phyloP scores from a whole-genome alignment of 2,888 invertebrate species.

The Phengaris arion region DNA sequence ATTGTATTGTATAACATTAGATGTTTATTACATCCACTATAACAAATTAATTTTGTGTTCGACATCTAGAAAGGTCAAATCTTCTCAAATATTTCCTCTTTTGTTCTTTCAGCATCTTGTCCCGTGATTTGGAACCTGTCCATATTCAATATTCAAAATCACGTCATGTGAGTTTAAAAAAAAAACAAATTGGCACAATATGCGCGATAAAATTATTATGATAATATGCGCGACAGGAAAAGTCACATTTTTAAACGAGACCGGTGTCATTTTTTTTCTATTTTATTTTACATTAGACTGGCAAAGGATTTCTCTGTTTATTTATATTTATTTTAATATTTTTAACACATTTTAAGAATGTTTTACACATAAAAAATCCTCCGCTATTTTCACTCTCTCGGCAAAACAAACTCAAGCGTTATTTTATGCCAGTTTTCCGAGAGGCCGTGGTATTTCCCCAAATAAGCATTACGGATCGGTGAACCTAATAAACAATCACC shows the following conservation, averaged over 20 bases:
- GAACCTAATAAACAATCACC: too few species aligned
- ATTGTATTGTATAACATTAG: background rate
- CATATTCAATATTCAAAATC: background rate
- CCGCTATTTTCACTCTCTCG: too few species aligned
- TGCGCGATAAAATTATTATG: constrained; percentile 1
- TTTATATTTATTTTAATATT: too few species aligned
- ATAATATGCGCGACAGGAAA: constrained; percentile 9
- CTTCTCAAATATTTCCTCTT: constrained; percentile 10
- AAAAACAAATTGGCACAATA: background rate
- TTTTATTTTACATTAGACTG: background rate
- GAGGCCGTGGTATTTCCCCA: too few species aligned
- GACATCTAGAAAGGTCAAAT: constrained; percentile 7
- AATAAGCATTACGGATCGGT: too few species aligned
- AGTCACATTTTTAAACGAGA: constrained; percentile 17
- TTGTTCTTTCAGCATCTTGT: constrained; percentile 7
- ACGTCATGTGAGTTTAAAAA: background rate
- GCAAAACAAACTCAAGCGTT: too few species aligned
- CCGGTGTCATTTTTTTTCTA: background rate
- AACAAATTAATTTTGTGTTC: background rate
- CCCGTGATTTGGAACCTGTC: constrained; percentile 16
- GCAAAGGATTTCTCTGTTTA: too few species aligned
- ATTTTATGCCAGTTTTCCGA: too few species aligned
- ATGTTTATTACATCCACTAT: background rate
- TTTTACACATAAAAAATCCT: too few species aligned
- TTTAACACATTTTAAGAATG: too few species aligned